Percentiles rank a stretch among this genome's conserved stretches.
These are phyloP conservation scores for Parazoanthus swiftii DNA, from an alignment of 92 coral and sea anemone species.

Conservation along the genomic window DNA sequence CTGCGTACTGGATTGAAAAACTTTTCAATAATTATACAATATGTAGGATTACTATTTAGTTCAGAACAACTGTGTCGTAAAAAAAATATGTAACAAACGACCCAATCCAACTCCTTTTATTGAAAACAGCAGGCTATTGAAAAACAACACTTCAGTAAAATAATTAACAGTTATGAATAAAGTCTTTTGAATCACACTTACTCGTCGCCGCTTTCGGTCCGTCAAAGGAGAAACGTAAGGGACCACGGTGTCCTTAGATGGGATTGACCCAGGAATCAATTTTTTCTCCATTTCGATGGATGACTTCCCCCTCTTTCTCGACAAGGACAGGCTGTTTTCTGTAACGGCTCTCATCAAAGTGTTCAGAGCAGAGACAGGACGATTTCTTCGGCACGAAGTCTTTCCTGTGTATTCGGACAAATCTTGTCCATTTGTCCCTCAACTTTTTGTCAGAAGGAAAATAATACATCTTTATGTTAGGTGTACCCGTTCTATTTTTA, in stretches of 20 bases:
- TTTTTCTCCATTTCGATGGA: constrained; percentile 11
- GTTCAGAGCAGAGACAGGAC: constrained; percentile 41
- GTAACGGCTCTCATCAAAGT: constrained; percentile 35
- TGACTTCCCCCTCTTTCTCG: not conserved
- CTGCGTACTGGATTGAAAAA: too few relatives aligned
- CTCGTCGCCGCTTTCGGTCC: constrained; percentile 44
- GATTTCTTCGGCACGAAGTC: constrained; percentile 37
- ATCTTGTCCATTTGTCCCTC: constrained; percentile 47
- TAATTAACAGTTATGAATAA: not conserved
- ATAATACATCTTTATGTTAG: constrained; percentile 41
- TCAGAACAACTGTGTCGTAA: too few relatives aligned
- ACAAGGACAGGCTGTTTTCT: constrained; percentile 18
- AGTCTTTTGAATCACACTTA: constrained; percentile 29
- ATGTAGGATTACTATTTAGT: too few relatives aligned
- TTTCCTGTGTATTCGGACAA: constrained; percentile 39
- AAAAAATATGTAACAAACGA: not conserved
- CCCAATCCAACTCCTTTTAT: not conserved
- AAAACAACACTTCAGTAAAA: constrained; percentile 16
- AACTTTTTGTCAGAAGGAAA: constrained; percentile 41
- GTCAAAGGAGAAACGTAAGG: constrained; percentile 35
- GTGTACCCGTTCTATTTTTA: constrained; percentile 23
- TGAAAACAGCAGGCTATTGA: constrained; percentile 9
- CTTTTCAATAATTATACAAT: too few relatives aligned
- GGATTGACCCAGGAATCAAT: constrained; percentile 11
- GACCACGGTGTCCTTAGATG: constrained; percentile 4